phyloP scores from a whole-genome alignment of 2,888 invertebrate genomes.

The Hypomecis punctinalis region DNA sequence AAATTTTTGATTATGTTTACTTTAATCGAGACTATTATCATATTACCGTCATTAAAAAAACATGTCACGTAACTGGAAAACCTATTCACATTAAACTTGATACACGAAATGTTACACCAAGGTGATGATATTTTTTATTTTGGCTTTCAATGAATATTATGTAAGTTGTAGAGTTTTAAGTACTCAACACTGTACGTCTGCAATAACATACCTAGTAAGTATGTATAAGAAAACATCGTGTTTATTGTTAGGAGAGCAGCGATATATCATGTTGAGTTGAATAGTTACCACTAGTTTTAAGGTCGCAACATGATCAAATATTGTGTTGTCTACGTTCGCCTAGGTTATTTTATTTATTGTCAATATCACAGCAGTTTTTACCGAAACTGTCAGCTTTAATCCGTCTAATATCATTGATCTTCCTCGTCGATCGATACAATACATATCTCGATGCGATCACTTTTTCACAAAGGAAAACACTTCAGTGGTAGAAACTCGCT shows the following conservation, averaged over 20 bases:
- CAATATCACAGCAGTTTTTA: constrained; percentile 83
- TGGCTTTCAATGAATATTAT: constrained; percentile 20
- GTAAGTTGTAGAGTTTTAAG: constrained; percentile 19
- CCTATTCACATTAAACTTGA: constrained; percentile 2
- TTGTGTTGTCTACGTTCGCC: constrained; percentile 65
- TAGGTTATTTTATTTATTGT: constrained; percentile 60
- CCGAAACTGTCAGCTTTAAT: constrained; percentile 67
- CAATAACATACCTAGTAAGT: constrained; percentile 18
- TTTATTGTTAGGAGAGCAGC: constrained; percentile 58
- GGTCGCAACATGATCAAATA: constrained; percentile 63
- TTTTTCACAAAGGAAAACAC: constrained; percentile 7
- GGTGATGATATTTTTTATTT: constrained; percentile 16
- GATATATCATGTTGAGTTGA: constrained; percentile 58
- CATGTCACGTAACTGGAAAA: constrained; percentile 21
- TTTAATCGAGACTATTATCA: constrained; percentile 3
- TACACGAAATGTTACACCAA: constrained; percentile 21
- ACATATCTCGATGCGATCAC: neutral
- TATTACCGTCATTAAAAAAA: neutral
- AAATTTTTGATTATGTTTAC: constrained; percentile 3
- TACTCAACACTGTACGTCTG: constrained; percentile 23
- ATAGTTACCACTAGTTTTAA: constrained; percentile 82
- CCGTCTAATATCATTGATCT: constrained; percentile 17
- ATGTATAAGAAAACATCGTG: constrained; percentile 39
- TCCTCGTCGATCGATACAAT: constrained; percentile 1
- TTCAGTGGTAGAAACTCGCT: constrained; percentile 57